These are phyloP conservation scores for Neolamprologus toae DNA, from an alignment of 2,113 vertebrate species.

Conservation along the genomic window DNA sequence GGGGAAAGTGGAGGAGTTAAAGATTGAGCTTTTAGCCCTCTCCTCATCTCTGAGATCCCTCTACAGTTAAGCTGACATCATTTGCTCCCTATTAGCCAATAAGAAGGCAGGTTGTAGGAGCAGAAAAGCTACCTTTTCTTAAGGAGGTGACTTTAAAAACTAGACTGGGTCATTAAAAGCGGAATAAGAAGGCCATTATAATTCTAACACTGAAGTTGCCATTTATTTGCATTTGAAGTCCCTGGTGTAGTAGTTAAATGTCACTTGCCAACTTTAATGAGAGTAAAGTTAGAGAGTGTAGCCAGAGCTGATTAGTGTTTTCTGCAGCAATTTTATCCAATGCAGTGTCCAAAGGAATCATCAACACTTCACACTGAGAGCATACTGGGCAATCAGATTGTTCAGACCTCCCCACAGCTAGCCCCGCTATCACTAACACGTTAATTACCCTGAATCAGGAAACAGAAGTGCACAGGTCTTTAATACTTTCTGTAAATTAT, in stretches of 20 bases:
- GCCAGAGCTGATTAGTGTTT: conserved; percentile 55
- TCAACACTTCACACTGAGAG: conserved; percentile 30
- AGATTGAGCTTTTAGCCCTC: conserved; percentile 44
- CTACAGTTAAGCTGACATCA: conserved; percentile 32
- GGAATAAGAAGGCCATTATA: conserved; percentile 63
- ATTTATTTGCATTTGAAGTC: conserved; percentile 68
- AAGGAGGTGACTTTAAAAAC: conserved; percentile 69
- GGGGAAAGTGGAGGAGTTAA: conserved; percentile 25
- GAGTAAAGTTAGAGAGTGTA: conserved; percentile 53
- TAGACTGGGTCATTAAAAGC: conserved; percentile 71
- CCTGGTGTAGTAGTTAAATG: conserved; percentile 64
- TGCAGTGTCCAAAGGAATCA: conserved; percentile 37
- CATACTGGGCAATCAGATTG: conserved; percentile 7
- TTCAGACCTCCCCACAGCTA: neutral
- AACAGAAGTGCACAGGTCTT: neutral
- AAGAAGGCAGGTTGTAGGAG: conserved; percentile 39
- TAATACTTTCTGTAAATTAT: neutral
- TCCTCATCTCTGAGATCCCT: conserved; percentile 8
- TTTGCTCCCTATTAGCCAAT: conserved; percentile 63
- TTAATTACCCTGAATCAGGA: conserved; percentile 33
- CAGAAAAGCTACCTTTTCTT: conserved; percentile 28
- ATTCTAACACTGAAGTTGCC: conserved; percentile 60
- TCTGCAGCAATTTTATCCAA: conserved; percentile 29
- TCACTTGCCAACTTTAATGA: conserved; percentile 69
- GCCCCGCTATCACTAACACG: neutral